These are phyloP conservation scores for Plecturocebus donacophilus DNA, from an alignment of 2,113 vertebrate genomes.

Conservation along the genomic window DNA sequence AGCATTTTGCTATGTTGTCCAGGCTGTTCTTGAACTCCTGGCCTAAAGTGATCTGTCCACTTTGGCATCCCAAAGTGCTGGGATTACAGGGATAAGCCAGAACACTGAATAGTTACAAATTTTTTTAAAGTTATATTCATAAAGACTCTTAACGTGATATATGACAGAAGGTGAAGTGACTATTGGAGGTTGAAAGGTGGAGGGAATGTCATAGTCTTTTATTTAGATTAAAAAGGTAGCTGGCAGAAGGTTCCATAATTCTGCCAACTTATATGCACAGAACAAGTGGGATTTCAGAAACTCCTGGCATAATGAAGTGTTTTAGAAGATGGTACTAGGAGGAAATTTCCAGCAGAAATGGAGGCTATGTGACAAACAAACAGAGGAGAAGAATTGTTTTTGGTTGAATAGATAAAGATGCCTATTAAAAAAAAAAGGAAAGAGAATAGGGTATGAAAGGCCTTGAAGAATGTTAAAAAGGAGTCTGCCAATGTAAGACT, in stretches of 20 bases:
- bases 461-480: background rate
- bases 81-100: no score
- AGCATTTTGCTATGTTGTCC: no score
- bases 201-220: background rate
- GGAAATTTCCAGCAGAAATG: background rate
- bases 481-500: background rate
- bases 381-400: background rate
- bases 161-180: background rate
- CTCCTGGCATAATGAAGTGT: background rate
- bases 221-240: background rate
- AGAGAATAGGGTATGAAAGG: background rate
- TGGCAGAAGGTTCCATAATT: background rate
- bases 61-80: no score
- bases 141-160: background rate
- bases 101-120: no score
- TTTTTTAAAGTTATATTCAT: slow-evolving; percentile 13
- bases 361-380: background rate
- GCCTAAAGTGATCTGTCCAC: no score
- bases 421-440: background rate
- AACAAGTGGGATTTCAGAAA: background rate
- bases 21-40: no score
- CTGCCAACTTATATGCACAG: background rate
- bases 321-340: background rate
- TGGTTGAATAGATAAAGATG: background rate
- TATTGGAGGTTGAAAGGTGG: background rate